Conservation (phyloP, 2,113 vertebrate genomes). For the Amblyornis subalaris region DNA sequence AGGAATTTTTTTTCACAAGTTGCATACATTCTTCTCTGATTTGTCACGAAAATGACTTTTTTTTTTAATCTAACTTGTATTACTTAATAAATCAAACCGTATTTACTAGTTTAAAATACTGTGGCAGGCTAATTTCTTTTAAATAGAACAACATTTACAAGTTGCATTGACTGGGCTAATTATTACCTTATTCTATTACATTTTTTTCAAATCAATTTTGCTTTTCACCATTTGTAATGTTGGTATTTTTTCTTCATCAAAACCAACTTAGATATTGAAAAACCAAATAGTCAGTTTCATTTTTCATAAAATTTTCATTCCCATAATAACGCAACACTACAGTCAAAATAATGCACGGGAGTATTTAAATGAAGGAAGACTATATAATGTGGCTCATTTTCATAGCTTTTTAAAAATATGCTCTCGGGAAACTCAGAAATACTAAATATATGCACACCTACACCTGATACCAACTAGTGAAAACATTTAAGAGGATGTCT, state of each 20-base stretch:
- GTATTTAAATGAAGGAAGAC: neutral
- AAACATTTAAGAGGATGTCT: neutral
- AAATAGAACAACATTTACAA: neutral
- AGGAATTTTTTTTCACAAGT: neutral
- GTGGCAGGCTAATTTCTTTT: neutral
- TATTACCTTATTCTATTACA: neutral
- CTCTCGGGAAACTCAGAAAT: neutral
- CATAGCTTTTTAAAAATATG: neutral
- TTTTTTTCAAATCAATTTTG: neutral
- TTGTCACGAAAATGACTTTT: neutral
- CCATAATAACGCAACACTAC: neutral
- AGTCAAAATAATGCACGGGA: neutral
- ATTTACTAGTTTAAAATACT: neutral
- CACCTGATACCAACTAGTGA: neutral
- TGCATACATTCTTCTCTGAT: neutral
- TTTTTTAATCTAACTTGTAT: neutral
- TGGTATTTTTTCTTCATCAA: neutral
- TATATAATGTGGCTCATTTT: neutral
- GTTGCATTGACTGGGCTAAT: neutral
- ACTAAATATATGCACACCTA: neutral
- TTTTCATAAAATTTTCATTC: neutral
- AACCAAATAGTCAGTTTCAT: neutral
- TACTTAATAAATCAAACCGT: neutral
- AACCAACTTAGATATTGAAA: neutral
- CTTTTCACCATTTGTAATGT: neutral